phyloP scores from a whole-genome alignment of 2,888 invertebrate species.

The Heliconius erato region DNA sequence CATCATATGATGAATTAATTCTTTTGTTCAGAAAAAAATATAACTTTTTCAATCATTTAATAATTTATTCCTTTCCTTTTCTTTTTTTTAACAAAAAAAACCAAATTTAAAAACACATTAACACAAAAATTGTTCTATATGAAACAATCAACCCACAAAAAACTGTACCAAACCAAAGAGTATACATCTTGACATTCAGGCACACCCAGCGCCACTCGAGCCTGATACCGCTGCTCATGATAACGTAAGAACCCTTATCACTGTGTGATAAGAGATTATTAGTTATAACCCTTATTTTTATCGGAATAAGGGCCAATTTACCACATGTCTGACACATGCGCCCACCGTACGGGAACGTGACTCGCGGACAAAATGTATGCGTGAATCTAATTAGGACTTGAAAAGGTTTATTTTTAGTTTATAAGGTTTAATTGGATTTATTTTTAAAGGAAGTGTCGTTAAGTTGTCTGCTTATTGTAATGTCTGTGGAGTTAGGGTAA shows the following conservation, averaged over 20 bases:
- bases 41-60: too few relatives aligned
- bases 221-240: constrained; percentile 51
- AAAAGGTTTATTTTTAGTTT: constrained; percentile 48
- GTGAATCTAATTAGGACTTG: constrained; percentile 49
- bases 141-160: constrained; percentile 40
- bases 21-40: too few relatives aligned
- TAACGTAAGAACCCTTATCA: constrained; percentile 47
- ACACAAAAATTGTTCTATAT: constrained; percentile 26
- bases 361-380: constrained; percentile 49
- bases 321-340: constrained; percentile 32
- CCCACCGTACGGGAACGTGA: constrained; percentile 47
- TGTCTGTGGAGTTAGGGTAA: not conserved
- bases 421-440: constrained; percentile 44
- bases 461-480: constrained; percentile 11
- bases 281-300: constrained; percentile 43
- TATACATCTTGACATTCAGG: constrained; percentile 51
- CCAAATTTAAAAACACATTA: not conserved
- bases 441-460: constrained; percentile 25
- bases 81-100: not conserved
- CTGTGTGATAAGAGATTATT: constrained; percentile 45
- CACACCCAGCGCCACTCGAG: constrained; percentile 49
- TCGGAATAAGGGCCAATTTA: constrained; percentile 24
- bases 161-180: constrained; percentile 46
- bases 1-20: too few relatives aligned
- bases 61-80: too few relatives aligned